phyloP scores from a whole-genome alignment of 2,888 invertebrate species.

The Smittia sp. region DNA sequence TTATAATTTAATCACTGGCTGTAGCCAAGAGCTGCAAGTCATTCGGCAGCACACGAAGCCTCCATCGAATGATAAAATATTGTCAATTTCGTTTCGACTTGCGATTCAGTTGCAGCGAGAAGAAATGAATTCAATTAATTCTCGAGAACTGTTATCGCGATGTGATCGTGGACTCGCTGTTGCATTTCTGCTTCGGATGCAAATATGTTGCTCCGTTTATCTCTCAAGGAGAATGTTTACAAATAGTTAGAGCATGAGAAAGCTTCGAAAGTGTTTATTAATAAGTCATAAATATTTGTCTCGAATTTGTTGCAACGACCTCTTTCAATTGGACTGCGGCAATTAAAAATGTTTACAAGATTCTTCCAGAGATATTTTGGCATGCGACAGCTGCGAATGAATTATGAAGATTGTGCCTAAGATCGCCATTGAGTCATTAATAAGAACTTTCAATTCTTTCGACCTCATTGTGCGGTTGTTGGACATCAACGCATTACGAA shows the following conservation, averaged over 20 bases:
- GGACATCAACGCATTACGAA: background rate
- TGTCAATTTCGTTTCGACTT: slow-evolving; percentile 25
- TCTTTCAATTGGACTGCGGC: background rate
- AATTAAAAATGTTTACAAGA: slow-evolving; percentile 12
- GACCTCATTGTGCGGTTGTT: background rate
- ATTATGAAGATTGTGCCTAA: background rate
- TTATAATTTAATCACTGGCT: slow-evolving; percentile 39
- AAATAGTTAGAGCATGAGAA: slow-evolving; percentile 27
- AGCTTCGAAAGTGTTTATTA: slow-evolving; percentile 5
- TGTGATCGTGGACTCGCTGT: background rate
- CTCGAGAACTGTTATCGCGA: background rate
- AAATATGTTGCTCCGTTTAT: slow-evolving; percentile 4
- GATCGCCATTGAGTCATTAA: background rate
- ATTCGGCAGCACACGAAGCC: slow-evolving; percentile 27
- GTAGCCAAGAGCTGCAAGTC: slow-evolving; percentile 6
- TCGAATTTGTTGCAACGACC: background rate
- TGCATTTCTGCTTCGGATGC: background rate
- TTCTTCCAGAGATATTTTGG: background rate
- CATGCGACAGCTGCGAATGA: background rate
- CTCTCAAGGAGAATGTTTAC: slow-evolving; percentile 25
- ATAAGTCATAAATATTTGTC: slow-evolving; percentile 31
- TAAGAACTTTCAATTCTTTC: background rate
- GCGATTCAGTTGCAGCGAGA: slow-evolving; percentile 5
- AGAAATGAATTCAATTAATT: slow-evolving; percentile 37
- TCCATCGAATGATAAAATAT: slow-evolving; percentile 19